phyloP scores from a whole-genome alignment of 2,797 vertebrate genomes.

The Mormyrops attenuatus region DNA sequence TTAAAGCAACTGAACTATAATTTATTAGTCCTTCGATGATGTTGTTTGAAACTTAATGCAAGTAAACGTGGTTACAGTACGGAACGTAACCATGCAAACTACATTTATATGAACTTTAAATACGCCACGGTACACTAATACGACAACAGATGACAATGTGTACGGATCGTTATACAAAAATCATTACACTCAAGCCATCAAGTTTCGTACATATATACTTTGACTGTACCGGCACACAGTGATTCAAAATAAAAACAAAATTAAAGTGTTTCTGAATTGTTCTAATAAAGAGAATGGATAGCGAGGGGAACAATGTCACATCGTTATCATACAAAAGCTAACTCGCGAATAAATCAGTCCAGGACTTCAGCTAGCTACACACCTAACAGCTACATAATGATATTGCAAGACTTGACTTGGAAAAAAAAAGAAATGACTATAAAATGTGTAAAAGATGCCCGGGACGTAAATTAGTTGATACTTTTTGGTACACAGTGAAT shows the following conservation, averaged over 20 bases:
- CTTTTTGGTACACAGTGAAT: background rate
- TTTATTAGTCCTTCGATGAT: background rate
- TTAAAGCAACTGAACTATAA: background rate
- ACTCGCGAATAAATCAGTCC: slow-evolving; percentile 9
- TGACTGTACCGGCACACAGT: background rate
- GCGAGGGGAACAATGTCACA: background rate
- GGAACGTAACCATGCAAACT: background rate
- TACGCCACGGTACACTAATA: background rate
- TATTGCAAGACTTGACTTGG: background rate
- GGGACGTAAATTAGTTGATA: background rate
- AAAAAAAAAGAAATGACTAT: slow-evolving; percentile 18
- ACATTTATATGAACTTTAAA: background rate
- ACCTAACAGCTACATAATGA: slow-evolving; percentile 17
- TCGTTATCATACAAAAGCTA: background rate
- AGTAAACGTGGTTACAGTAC: background rate
- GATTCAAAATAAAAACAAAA: background rate
- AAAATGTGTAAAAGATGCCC: slow-evolving; percentile 12
- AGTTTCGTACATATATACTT: background rate
- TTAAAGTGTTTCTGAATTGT: background rate
- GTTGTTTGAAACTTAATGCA: background rate
- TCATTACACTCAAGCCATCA: background rate
- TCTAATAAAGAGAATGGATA: background rate
- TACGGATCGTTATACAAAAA: slow-evolving; percentile 4
- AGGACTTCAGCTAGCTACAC: slow-evolving; percentile 16
- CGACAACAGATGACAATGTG: background rate